phyloP scores from a whole-genome alignment of 2,113 vertebrate species.

The Cromileptes altivelis region DNA sequence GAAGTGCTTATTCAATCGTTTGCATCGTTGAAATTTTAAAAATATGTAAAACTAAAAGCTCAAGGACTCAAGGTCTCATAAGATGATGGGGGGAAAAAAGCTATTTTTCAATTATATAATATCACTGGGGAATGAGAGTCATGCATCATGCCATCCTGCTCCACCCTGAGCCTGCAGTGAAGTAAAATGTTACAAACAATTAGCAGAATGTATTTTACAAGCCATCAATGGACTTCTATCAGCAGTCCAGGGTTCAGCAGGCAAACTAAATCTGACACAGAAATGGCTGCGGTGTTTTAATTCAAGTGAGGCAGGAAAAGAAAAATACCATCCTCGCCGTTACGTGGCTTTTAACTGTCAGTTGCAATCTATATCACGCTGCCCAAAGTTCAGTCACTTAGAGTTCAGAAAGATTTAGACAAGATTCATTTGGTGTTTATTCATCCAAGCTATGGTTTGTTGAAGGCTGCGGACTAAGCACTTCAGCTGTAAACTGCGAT shows the following conservation, averaged over 20 bases:
- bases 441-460: slow-evolving; percentile 31
- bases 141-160: no score
- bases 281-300: slow-evolving; percentile 15
- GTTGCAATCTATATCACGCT: slow-evolving; percentile 22
- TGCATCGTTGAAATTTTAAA: background rate
- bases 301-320: background rate
- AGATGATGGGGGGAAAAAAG: background rate
- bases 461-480: slow-evolving; percentile 18
- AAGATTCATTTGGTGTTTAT: slow-evolving; percentile 35
- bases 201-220: background rate
- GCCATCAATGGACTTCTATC: background rate
- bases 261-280: slow-evolving; percentile 11
- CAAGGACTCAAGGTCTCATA: background rate
- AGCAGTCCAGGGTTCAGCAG: background rate
- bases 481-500: slow-evolving; percentile 2
- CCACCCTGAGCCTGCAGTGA: background rate
- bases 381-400: slow-evolving; percentile 28
- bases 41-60: background rate
- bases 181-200: background rate
- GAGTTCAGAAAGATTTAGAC: slow-evolving; percentile 48
- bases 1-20: background rate
- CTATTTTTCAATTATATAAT: background rate
- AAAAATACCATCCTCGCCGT: background rate
- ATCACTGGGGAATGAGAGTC: no score
- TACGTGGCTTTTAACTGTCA: slow-evolving; percentile 30